These are phyloP conservation scores for Platycnemis pennipes DNA, from an alignment of 2,888 invertebrate species.

Conservation along the genomic window DNA sequence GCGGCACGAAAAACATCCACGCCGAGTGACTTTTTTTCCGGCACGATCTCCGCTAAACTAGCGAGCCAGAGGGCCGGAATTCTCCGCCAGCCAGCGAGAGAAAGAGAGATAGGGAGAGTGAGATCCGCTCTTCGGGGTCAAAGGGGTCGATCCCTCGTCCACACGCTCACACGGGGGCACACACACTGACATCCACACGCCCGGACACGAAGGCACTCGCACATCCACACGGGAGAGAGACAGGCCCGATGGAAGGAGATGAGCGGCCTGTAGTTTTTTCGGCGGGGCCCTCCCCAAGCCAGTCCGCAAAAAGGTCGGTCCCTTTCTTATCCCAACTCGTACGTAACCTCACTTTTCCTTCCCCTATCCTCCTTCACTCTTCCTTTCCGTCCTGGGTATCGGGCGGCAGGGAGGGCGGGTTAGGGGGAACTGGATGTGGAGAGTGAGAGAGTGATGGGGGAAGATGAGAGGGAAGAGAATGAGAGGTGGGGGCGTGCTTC, in stretches of 20 bases:
- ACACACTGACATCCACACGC: neutral
- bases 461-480: too few species aligned
- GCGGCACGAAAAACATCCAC: neutral
- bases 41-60: neutral
- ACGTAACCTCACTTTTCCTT: neutral
- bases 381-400: neutral
- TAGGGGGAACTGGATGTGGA: neutral
- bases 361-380: neutral
- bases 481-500: too few species aligned
- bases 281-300: too few species aligned
- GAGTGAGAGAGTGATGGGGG: neutral
- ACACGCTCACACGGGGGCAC: neutral
- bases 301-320: too few species aligned
- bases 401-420: conserved; percentile 35
- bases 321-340: too few species aligned
- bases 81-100: neutral
- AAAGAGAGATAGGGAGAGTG: neutral
- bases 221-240: neutral
- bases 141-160: neutral
- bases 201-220: neutral
- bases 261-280: too few species aligned
- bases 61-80: neutral
- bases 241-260: neutral
- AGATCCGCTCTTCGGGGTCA: neutral
- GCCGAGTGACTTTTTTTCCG: neutral